phyloP scores from a whole-genome alignment of 2,113 vertebrate species.

The Lycocorax pyrrhopterus region DNA sequence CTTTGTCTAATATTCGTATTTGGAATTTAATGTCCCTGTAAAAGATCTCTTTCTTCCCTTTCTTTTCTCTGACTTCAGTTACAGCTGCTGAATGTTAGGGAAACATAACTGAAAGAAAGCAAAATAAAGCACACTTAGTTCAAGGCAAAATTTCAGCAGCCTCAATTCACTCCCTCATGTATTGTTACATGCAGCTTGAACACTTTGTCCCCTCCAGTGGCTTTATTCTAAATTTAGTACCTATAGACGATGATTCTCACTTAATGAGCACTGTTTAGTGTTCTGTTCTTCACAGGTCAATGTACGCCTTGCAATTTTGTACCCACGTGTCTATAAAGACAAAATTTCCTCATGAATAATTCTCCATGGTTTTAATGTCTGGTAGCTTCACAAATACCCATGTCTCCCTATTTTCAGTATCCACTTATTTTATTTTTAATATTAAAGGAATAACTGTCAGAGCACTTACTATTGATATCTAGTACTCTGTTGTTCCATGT shows the following conservation, averaged over 20 bases:
- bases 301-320: background rate
- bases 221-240: background rate
- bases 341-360: background rate
- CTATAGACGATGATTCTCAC: background rate
- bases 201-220: background rate
- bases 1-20: background rate
- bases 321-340: background rate
- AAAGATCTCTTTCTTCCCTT: background rate
- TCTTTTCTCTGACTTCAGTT: background rate
- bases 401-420: background rate
- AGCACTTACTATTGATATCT: background rate
- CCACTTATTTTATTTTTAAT: background rate
- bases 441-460: background rate
- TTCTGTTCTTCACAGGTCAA: background rate
- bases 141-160: background rate
- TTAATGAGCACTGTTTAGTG: background rate
- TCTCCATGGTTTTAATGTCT: background rate
- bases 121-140: background rate
- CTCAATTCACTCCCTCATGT: background rate
- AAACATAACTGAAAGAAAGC: background rate
- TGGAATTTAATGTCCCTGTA: background rate
- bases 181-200: background rate
- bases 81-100: background rate
- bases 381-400: background rate
- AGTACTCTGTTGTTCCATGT: background rate